Conservation (phyloP, 2,888 invertebrate genomes). For the Anagyrus pseudococci region DNA sequence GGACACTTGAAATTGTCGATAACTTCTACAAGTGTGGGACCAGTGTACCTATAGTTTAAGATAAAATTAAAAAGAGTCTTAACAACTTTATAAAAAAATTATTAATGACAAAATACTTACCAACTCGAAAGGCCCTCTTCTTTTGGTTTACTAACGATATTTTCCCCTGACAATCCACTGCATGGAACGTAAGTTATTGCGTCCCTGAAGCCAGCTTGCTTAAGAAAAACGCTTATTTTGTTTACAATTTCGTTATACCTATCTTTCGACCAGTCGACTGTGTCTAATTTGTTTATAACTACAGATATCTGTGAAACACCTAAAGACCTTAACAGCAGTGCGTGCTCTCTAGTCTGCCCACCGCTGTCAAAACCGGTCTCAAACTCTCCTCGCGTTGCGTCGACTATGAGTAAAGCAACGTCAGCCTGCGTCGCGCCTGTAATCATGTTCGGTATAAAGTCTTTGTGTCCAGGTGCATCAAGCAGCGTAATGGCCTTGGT, state of each 20-base stretch:
- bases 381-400: conserved; percentile 96
- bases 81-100: not conserved
- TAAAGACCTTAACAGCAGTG: conserved; percentile 84
- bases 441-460: conserved; percentile 99
- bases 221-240: conserved; percentile 83
- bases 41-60: conserved; percentile 75
- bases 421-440: conserved; percentile 98
- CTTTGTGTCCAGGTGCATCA: conserved; percentile 98
- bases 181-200: conserved; percentile 93
- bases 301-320: conserved; percentile 92
- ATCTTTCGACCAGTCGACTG: conserved; percentile 89
- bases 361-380: conserved; percentile 98
- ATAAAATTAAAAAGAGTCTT: not conserved
- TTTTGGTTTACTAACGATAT: conserved; percentile 75
- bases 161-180: conserved; percentile 95
- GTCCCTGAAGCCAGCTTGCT: conserved; percentile 91
- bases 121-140: conserved; percentile 72
- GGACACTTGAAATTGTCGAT: conserved; percentile 89
- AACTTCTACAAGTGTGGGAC: conserved; percentile 83
- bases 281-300: conserved; percentile 97
- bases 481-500: conserved; percentile 82
- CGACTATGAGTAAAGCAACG: conserved; percentile 94
- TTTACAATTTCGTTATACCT: conserved; percentile 88
- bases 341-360: conserved; percentile 98
- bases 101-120: conserved; percentile 50